A percentile compares a stretch with the other conserved stretches of the same genome.
These are phyloP conservation scores for Euplexia lucipara DNA, from an alignment of 2,888 invertebrate genomes.

Conservation along the genomic window DNA sequence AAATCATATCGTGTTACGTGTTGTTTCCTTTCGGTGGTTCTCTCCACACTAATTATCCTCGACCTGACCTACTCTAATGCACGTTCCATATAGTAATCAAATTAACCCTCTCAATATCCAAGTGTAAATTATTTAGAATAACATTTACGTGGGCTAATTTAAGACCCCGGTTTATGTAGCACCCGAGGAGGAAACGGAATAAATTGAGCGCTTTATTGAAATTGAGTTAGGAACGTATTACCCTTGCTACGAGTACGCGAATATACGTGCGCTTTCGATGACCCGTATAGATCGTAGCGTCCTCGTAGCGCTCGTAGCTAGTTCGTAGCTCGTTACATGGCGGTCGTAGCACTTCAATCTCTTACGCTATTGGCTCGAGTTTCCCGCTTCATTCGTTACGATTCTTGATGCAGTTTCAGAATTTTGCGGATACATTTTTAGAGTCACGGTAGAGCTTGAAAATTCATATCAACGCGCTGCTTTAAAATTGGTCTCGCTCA, in stretches of 20 bases:
- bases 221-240: conserved; percentile 74
- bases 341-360: conserved; percentile 77
- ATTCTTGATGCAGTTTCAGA: conserved; percentile 48
- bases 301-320: conserved; percentile 62
- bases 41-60: conserved; percentile 49
- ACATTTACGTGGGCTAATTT: conserved; percentile 67
- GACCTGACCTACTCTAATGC: conserved; percentile 25
- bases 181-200: conserved; percentile 70
- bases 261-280: conserved; percentile 64
- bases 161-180: conserved; percentile 51
- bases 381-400: conserved; percentile 64
- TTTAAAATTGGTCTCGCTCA: conserved; percentile 2
- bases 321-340: conserved; percentile 74
- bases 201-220: conserved; percentile 76
- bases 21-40: conserved; percentile 39
- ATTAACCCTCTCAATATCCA: conserved; percentile 31
- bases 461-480: neutral
- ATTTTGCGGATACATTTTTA: conserved; percentile 23
- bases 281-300: conserved; percentile 69
- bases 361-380: conserved; percentile 73
- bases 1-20: conserved; percentile 59
- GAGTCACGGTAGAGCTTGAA: neutral
- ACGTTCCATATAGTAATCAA: conserved; percentile 41
- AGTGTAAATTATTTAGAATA: conserved; percentile 60
- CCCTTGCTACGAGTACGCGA: conserved; percentile 58